phyloP scores from a whole-genome alignment of 1,140 invertebrate genomes.

The Spodoptera frugiperda region DNA sequence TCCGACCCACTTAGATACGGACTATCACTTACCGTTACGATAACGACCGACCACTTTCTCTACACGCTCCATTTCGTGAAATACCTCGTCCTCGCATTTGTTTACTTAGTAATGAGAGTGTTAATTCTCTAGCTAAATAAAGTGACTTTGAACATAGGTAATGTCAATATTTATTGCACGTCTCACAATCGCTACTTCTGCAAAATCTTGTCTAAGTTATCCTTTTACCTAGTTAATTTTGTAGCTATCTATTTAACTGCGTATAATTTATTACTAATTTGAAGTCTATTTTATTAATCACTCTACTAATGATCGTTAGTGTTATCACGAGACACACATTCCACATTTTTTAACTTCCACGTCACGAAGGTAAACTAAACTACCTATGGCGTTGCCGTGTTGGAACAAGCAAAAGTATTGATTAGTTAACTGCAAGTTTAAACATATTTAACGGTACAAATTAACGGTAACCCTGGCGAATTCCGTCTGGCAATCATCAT shows the following conservation, averaged over 20 bases:
- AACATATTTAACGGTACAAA: slow-evolving; percentile 33
- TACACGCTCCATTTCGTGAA: slow-evolving; percentile 57
- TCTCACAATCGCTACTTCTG: too few species aligned
- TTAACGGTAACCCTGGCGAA: slow-evolving; percentile 43
- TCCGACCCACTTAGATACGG: slow-evolving; percentile 79
- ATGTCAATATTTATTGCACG: too few species aligned
- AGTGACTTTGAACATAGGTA: too few species aligned
- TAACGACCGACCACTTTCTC: slow-evolving; percentile 68
- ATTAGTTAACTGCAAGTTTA: neutral
- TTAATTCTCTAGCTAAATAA: neutral
- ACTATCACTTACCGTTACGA: slow-evolving; percentile 73
- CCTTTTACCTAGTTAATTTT: too few species aligned
- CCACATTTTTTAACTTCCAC: too few species aligned
- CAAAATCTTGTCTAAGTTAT: too few species aligned
- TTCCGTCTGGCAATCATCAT: slow-evolving; percentile 40
- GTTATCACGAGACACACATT: too few species aligned
- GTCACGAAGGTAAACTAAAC: neutral
- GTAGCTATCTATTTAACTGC: too few species aligned
- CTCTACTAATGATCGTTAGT: too few species aligned
- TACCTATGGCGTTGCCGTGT: neutral
- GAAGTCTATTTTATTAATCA: too few species aligned
- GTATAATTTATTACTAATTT: too few species aligned
- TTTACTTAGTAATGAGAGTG: slow-evolving; percentile 14
- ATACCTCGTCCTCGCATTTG: slow-evolving; percentile 42
- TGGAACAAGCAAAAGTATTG: neutral